Percentiles rank a stretch among this genome's conserved stretches.
Conservation (phyloP, 2,888 invertebrate species). For the Caenorhabditis sp. region DNA sequence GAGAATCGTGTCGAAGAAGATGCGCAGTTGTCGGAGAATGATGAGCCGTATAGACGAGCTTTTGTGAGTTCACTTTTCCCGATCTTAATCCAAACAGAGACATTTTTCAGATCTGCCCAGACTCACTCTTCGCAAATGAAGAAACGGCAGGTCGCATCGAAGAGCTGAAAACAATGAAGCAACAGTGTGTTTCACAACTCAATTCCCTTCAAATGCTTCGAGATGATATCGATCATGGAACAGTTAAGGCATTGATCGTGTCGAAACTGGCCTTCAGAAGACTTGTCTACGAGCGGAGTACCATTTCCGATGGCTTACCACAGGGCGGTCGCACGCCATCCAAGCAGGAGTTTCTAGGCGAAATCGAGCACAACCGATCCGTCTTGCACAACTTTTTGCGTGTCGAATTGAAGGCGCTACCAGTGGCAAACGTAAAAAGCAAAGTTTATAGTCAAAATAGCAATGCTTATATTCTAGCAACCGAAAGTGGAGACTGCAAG, state of each 20-base stretch:
- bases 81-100: neutral
- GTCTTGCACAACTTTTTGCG: slow-evolving; percentile 7
- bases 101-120: neutral
- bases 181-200: slow-evolving; percentile 17
- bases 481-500: slow-evolving; percentile 20
- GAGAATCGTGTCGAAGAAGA: slow-evolving; percentile 30
- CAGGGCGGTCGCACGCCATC: no score
- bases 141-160: neutral
- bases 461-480: slow-evolving; percentile 7
- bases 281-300: slow-evolving; percentile 32
- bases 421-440: neutral
- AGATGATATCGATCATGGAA: slow-evolving; percentile 46
- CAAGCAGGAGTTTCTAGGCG: neutral
- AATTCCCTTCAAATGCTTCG: slow-evolving; percentile 49
- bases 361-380: slow-evolving; percentile 30
- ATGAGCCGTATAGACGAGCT: slow-evolving; percentile 32
- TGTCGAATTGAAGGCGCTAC: slow-evolving; percentile 23
- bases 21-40: slow-evolving; percentile 22
- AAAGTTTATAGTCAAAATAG: neutral
- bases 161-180: slow-evolving; percentile 13
- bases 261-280: slow-evolving; percentile 34
- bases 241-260: slow-evolving; percentile 33
- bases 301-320: neutral
- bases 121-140: neutral
- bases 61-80: neutral